Evolutionary conservation across 2,888 invertebrate genomes (phyloP).

Genomic region (Hecatera dysodea): DNA sequence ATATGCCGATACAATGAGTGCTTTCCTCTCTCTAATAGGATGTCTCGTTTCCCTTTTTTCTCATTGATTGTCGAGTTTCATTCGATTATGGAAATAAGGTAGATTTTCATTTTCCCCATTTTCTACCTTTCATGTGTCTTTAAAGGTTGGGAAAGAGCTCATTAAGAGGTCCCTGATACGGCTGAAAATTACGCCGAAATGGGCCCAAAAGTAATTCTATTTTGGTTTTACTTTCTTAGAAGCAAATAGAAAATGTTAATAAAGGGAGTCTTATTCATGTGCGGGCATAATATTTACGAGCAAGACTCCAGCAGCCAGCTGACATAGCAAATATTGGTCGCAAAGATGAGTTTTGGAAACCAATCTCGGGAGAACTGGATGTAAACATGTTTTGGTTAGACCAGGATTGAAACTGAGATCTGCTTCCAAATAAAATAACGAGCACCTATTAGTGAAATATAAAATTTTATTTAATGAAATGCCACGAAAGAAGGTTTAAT

Average conservation of each 20-base stretch:
- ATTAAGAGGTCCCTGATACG: slow-evolving; percentile 16
- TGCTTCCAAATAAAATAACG: slow-evolving; percentile 28
- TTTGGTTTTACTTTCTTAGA: slow-evolving; percentile 13
- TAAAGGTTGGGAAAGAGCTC: slow-evolving; percentile 5
- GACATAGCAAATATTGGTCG: slow-evolving; percentile 63
- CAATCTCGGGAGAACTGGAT: slow-evolving; percentile 51
- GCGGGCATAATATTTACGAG: slow-evolving; percentile 56
- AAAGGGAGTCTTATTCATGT: slow-evolving; percentile 58
- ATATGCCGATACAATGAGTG: slow-evolving; percentile 49
- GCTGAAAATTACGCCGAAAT: slow-evolving; percentile 29
- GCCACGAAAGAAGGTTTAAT: neutral
- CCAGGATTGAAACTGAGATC: slow-evolving; percentile 39
- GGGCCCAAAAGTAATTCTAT: slow-evolving; percentile 26
- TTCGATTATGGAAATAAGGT: slow-evolving; percentile 40
- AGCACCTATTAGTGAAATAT: slow-evolving; percentile 27
- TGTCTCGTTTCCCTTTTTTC: slow-evolving; percentile 29
- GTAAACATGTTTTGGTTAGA: slow-evolving; percentile 64
- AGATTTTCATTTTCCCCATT: slow-evolving; percentile 25
- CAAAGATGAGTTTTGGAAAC: slow-evolving; percentile 60
- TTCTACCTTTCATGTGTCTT: slow-evolving; percentile 22
- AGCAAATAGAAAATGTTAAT: slow-evolving; percentile 58
- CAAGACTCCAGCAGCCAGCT: slow-evolving; percentile 34
- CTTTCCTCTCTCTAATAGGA: slow-evolving; percentile 42
- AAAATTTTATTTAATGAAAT: slow-evolving; percentile 2
- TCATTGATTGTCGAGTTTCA: slow-evolving; percentile 55